Base-by-base conservation (phyloP, 1,140 invertebrate genomes). In the Caenorhabditis briggsae region DNA sequence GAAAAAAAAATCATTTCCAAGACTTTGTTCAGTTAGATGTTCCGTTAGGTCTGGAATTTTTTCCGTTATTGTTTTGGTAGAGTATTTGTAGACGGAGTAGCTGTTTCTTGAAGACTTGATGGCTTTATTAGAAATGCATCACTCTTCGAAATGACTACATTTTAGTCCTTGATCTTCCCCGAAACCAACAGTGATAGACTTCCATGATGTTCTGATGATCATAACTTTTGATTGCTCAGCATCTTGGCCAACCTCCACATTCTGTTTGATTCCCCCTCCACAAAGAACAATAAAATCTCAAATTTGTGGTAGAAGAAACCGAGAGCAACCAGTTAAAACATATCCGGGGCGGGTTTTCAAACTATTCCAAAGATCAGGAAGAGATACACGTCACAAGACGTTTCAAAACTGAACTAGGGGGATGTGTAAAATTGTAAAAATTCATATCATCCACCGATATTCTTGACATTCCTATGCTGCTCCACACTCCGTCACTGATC, bases 211-310 rank as follows among this genome's bases (percentile, higher is more conserved):
- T 78, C 43, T 50, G n/a, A 78, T 78, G 46, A 78, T 78, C 70
- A 50, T 78, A 50, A 78, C 70, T 78, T 78, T 78, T 78, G n/a
- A 78, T 78, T 50, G 23, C 70, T n/a, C 70, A 53, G 53, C 46
- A 50, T 78, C 70, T n/a, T 78, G 43, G 70, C 18, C n/a, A 14
- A 5, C n/a, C 70, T 14, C 7, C 12, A 25, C 12, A 12, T 11
- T 78, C 46, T 46, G 3, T 48, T 50, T 50, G 70, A 53, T 53
- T 50, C 25, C 6, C 64, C 70, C 70, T 3, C 50, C 11, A 33
- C 61, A 74, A 74, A 74, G 46, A 74, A 74, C 65, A 78, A 50
- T 78, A 50, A 78, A 33, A 78, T 53, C 46, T 78, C 46, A 20
- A 70, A n/a, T 46, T 70, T 70, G 18, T 70, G 33, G 12, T n/a